Conservation (phyloP, 2,888 invertebrate genomes). For the Parasteatoda lunata region DNA sequence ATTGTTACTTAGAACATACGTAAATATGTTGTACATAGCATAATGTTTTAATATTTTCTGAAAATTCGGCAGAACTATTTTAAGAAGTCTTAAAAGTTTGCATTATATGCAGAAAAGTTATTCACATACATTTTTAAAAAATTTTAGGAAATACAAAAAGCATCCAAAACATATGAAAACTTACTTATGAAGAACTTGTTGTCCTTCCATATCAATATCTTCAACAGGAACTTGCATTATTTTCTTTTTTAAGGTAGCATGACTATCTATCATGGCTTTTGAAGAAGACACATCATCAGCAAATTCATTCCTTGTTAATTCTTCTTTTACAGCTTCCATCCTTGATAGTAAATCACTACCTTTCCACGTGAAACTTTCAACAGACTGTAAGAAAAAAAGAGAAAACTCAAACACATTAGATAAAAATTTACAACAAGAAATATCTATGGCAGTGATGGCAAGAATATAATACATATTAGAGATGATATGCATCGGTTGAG, state of each 20-base stretch:
- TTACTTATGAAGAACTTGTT: slow-evolving; percentile 78
- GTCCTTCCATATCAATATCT: slow-evolving; percentile 91
- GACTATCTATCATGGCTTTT: slow-evolving; percentile 92
- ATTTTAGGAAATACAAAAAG: no score
- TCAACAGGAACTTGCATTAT: slow-evolving; percentile 95
- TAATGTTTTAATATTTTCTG: no score
- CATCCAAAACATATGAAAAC: not conserved
- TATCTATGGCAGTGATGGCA: not conserved
- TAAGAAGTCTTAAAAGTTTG: no score
- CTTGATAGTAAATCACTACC: slow-evolving; percentile 93
- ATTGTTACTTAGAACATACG: no score
- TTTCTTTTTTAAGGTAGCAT: slow-evolving; percentile 94
- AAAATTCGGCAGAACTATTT: no score
- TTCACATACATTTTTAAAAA: no score
- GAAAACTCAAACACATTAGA: not conserved
- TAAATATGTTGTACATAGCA: no score
- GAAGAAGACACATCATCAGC: slow-evolving; percentile 96
- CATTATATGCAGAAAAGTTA: no score
- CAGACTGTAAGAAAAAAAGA: slow-evolving; percentile 77
- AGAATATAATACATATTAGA: not conserved
- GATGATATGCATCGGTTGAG: no score
- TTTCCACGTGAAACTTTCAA: slow-evolving; percentile 97
- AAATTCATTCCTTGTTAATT: slow-evolving; percentile 92
- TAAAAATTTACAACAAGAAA: not conserved
- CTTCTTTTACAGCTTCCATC: slow-evolving; percentile 93